These are phyloP conservation scores for Mirounga angustirostris DNA, from an alignment of 2,113 vertebrate genomes.

Conservation along the genomic window DNA sequence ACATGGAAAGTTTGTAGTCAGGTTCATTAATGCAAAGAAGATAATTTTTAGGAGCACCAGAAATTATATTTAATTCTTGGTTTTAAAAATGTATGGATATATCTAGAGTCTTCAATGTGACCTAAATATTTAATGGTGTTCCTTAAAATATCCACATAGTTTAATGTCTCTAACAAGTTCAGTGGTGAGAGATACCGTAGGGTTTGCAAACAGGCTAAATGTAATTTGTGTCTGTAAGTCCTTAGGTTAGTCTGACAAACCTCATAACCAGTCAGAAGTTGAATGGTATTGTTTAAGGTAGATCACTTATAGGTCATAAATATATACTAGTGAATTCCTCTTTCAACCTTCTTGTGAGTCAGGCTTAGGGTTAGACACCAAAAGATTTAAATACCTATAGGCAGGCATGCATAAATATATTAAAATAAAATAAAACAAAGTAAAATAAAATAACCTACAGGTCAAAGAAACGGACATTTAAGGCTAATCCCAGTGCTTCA, in stretches of 20 bases:
- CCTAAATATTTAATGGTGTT: background rate
- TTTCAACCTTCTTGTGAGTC: background rate
- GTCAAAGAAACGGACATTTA: background rate
- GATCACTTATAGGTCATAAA: background rate
- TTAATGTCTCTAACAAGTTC: background rate
- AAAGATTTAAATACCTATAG: background rate
- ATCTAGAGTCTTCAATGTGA: background rate
- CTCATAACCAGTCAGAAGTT: background rate
- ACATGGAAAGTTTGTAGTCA: background rate
- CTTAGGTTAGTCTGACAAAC: background rate
- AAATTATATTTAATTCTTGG: conserved; percentile 7
- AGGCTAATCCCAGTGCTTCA: background rate
- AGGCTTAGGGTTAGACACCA: background rate
- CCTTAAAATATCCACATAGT: background rate
- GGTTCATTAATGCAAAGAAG: background rate
- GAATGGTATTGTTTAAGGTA: background rate
- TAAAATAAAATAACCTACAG: background rate
- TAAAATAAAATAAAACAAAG: too few relatives aligned
- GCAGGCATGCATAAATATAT: background rate
- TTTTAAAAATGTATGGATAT: background rate
- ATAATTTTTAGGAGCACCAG: background rate
- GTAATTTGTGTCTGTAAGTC: background rate
- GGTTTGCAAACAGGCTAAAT: background rate
- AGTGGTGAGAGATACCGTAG: background rate
- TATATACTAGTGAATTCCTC: background rate